These are phyloP conservation scores for Zaprionus vittiger DNA, from an alignment of 1,140 invertebrate genomes.

Conservation along the genomic window DNA sequence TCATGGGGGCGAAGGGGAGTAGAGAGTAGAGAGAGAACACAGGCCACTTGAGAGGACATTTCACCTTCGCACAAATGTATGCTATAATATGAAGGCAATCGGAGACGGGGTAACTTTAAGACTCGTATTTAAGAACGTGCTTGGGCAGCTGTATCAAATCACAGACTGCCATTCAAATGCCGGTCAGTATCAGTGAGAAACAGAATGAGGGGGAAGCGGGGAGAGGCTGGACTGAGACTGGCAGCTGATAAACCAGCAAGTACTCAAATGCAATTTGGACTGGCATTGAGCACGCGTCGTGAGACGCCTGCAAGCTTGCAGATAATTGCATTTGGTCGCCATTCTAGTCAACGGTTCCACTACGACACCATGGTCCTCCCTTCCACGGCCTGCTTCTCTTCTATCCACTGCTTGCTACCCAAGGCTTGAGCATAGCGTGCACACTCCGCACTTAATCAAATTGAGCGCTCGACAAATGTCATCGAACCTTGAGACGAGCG, in stretches of 20 bases:
- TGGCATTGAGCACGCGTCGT: slow-evolving; percentile 58
- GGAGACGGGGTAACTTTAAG: slow-evolving; percentile 35
- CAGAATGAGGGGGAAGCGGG: too few species aligned
- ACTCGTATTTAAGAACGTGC: slow-evolving; percentile 4
- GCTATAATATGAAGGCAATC: slow-evolving; percentile 43
- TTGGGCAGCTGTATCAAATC: slow-evolving; percentile 9
- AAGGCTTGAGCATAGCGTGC: slow-evolving; percentile 25
- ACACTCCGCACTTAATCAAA: slow-evolving; percentile 73
- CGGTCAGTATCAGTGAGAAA: slow-evolving; percentile 39
- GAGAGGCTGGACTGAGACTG: slow-evolving; percentile 6
- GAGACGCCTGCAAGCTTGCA: slow-evolving; percentile 51
- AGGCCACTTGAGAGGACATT: slow-evolving; percentile 50
- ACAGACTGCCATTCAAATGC: slow-evolving; percentile 56
- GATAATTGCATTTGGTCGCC: slow-evolving; percentile 76
- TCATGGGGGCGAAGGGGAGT: not conserved
- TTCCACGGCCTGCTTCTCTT: not conserved
- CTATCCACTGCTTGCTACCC: not conserved
- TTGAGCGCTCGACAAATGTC: slow-evolving; percentile 74
- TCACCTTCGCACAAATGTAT: slow-evolving; percentile 67
- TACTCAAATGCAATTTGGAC: slow-evolving; percentile 65
- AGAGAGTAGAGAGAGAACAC: not conserved
- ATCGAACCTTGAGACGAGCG: slow-evolving; percentile 67
- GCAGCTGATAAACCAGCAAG: slow-evolving; percentile 48
- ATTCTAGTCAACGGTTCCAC: slow-evolving; percentile 22
- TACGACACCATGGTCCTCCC: slow-evolving; percentile 2